A percentile compares a stretch with the other conserved stretches of the same genome.
Conservation (phyloP, 1,140 invertebrate species). For the Acromyrmex heyeri region DNA sequence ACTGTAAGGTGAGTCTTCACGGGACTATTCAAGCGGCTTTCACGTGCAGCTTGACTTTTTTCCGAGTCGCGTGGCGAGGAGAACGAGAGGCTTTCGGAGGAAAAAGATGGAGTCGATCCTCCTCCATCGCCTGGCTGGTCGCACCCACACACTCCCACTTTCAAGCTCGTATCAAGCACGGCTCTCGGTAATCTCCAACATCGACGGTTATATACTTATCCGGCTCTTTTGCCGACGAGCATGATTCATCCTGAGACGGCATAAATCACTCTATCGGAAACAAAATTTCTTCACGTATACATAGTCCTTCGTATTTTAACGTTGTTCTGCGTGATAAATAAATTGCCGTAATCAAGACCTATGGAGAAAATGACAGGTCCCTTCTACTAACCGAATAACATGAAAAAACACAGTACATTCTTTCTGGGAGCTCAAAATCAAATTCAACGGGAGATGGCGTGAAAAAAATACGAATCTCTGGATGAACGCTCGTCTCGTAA, state of each 20-base stretch:
- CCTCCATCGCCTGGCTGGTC: conserved; percentile 72
- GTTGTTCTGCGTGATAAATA: conserved; percentile 20
- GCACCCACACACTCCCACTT: conserved; percentile 83
- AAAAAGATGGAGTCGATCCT: conserved; percentile 71
- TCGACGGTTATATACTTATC: conserved; percentile 82
- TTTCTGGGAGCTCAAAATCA: not conserved
- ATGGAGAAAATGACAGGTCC: not conserved
- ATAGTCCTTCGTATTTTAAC: not conserved
- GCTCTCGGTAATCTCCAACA: conserved; percentile 84
- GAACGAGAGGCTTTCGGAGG: conserved; percentile 66
- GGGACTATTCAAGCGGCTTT: conserved; percentile 76
- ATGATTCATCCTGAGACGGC: conserved; percentile 82
- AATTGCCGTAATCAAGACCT: not conserved
- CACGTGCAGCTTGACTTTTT: conserved; percentile 78
- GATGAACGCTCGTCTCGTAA: not conserved
- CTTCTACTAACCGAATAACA: not conserved
- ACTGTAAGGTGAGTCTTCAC: conserved; percentile 55
- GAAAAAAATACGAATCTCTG: not conserved
- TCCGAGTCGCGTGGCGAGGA: conserved; percentile 66
- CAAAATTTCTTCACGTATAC: conserved; percentile 73
- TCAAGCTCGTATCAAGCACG: conserved; percentile 79
- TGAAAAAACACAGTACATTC: not conserved
- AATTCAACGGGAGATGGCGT: not conserved
- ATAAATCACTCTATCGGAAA: conserved; percentile 84
- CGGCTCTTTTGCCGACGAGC: conserved; percentile 79